A percentile compares a stretch with the other conserved stretches of the same genome.
Evolutionary conservation across 2,113 vertebrate genomes (phyloP).

Genomic region (Acrocephalus arundinaceus): DNA sequence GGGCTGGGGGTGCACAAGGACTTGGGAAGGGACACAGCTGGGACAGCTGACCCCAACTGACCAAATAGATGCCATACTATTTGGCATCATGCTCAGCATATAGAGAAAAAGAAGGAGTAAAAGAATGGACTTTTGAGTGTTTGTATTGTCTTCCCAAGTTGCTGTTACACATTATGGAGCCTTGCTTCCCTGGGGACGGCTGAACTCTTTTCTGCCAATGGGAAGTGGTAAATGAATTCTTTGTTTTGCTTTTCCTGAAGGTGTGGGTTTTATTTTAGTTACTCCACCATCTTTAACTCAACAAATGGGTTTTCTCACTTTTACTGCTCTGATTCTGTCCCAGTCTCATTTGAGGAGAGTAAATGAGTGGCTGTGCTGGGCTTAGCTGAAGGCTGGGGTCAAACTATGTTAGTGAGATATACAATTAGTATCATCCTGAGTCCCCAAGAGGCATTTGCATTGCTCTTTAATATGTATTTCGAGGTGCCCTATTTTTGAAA

Average conservation of each 20-base stretch:
- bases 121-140: accelerated
- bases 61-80: not conserved
- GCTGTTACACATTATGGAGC: accelerated
- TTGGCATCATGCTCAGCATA: not conserved
- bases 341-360: accelerated
- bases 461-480: not conserved
- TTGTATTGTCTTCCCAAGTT: not conserved
- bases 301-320: not conserved
- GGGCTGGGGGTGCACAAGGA: not conserved
- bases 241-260: not conserved
- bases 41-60: not conserved
- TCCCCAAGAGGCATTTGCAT: not conserved
- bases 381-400: not conserved
- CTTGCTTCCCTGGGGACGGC: not conserved
- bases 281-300: not conserved
- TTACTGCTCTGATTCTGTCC: not conserved
- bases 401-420: not conserved
- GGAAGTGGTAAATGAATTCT: not conserved
- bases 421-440: not conserved
- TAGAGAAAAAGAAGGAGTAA: not conserved
- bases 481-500: not conserved
- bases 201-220: not conserved
- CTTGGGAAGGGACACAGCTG: not conserved
- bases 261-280: not conserved
- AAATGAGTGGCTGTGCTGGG: accelerated